These are phyloP conservation scores for Colletes collaris DNA, from an alignment of 2,888 invertebrate species.

Conservation along the genomic window DNA sequence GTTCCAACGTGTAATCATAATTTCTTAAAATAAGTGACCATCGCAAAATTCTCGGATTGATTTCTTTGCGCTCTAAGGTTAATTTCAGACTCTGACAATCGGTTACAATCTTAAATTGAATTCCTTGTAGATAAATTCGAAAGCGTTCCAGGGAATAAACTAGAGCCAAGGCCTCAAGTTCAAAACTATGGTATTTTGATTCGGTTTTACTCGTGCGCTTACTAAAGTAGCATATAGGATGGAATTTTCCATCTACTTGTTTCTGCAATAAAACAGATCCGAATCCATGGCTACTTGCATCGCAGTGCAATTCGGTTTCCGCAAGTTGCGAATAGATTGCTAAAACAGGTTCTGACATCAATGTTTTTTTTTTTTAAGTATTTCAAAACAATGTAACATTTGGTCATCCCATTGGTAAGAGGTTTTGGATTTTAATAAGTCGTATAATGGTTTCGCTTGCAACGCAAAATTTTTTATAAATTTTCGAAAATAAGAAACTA, in stretches of 20 bases:
- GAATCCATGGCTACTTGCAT: neutral
- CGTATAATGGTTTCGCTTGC: conserved; percentile 13
- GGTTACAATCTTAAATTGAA: neutral
- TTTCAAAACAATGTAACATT: too few relatives aligned
- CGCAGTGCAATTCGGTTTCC: too few relatives aligned
- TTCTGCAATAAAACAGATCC: conserved; percentile 14
- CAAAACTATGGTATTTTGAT: neutral
- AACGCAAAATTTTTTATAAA: conserved; percentile 17
- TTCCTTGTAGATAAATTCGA: neutral
- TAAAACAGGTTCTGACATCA: too few relatives aligned
- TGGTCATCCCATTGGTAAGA: too few relatives aligned
- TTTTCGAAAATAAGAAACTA: conserved; percentile 6
- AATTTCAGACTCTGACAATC: too few relatives aligned
- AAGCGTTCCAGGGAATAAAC: neutral
- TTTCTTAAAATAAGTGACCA: too few relatives aligned
- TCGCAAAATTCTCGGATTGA: too few relatives aligned
- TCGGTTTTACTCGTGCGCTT: neutral
- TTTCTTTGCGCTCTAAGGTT: too few relatives aligned
- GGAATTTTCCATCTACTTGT: conserved; percentile 11
- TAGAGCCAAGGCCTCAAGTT: neutral
- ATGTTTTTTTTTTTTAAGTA: too few relatives aligned
- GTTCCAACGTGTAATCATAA: too few relatives aligned
- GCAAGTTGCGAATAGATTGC: too few relatives aligned
- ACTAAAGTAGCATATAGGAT: conserved; percentile 14
- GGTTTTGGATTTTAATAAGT: conserved; percentile 4